phyloP scores from a whole-genome alignment of 2,113 vertebrate genomes.

The Neomonachus schauinslandi region DNA sequence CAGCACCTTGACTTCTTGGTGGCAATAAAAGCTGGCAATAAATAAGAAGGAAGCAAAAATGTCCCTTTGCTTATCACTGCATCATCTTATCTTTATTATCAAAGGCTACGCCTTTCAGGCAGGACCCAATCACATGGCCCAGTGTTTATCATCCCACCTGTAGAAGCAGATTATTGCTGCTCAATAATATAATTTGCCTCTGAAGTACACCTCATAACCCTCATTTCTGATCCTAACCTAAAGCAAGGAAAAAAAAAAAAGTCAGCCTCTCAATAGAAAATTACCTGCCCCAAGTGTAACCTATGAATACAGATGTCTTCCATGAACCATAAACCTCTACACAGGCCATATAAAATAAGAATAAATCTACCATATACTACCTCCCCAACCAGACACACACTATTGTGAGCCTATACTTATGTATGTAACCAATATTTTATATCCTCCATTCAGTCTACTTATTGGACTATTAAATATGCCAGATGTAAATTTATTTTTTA shows the following conservation, averaged over 20 bases:
- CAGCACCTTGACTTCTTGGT: constrained; percentile 87
- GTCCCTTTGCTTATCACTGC: constrained; percentile 86
- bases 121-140: constrained; percentile 79
- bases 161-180: constrained; percentile 83
- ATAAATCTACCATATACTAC: neutral
- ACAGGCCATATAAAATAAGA: neutral
- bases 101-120: constrained; percentile 83
- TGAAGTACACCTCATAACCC: constrained; percentile 80
- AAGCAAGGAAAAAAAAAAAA: constrained; percentile 2
- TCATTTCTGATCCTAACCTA: constrained; percentile 62
- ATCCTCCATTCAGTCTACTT: neutral
- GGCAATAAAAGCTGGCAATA: constrained; percentile 90
- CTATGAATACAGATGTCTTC: neutral
- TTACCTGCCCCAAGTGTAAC: neutral
- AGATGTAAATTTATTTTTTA: neutral
- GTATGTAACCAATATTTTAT: neutral
- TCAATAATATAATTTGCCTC: constrained; percentile 79
- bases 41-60: constrained; percentile 89
- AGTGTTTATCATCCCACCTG: constrained; percentile 86
- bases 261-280: neutral
- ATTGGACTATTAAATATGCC: neutral
- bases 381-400: neutral
- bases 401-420: neutral
- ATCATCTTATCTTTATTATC: constrained; percentile 92
- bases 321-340: neutral